phyloP scores from a whole-genome alignment of 2,888 invertebrate genomes.

The Ectobius pallidus region DNA sequence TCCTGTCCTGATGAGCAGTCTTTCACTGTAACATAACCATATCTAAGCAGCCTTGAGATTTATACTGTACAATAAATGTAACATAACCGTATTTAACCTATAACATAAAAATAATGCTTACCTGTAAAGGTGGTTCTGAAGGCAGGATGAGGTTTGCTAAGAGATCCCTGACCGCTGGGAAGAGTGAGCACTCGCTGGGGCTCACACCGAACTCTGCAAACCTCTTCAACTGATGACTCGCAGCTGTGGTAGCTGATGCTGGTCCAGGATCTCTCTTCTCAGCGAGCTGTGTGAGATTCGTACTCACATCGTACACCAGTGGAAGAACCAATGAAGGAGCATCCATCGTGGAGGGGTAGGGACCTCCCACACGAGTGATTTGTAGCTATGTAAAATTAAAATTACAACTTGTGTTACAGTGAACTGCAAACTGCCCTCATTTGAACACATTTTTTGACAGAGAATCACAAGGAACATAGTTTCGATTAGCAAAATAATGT shows the following conservation, averaged over 20 bases:
- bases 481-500: too few relatives aligned
- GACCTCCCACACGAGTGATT: slow-evolving; percentile 70
- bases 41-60: too few relatives aligned
- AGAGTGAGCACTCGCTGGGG: slow-evolving; percentile 82
- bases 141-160: slow-evolving; percentile 83
- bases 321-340: slow-evolving; percentile 82
- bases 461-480: too few relatives aligned
- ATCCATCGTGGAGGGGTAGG: slow-evolving; percentile 66
- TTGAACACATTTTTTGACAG: too few relatives aligned
- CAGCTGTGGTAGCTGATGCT: slow-evolving; percentile 66
- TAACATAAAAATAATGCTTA: neutral
- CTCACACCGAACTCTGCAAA: slow-evolving; percentile 75
- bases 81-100: neutral
- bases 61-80: too few relatives aligned
- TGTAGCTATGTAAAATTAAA: slow-evolving; percentile 63
- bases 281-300: slow-evolving; percentile 85
- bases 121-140: slow-evolving; percentile 69
- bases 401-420: neutral
- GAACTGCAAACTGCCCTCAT: too few relatives aligned
- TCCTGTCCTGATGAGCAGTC: too few relatives aligned
- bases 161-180: slow-evolving; percentile 89
- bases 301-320: slow-evolving; percentile 85
- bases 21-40: too few relatives aligned
- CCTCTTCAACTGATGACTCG: slow-evolving; percentile 67
- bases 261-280: slow-evolving; percentile 76